Percentiles rank a stretch among this genome's conserved stretches.
phyloP scores from a whole-genome alignment of 1,140 invertebrate genomes.

The Tenebrio molitor region DNA sequence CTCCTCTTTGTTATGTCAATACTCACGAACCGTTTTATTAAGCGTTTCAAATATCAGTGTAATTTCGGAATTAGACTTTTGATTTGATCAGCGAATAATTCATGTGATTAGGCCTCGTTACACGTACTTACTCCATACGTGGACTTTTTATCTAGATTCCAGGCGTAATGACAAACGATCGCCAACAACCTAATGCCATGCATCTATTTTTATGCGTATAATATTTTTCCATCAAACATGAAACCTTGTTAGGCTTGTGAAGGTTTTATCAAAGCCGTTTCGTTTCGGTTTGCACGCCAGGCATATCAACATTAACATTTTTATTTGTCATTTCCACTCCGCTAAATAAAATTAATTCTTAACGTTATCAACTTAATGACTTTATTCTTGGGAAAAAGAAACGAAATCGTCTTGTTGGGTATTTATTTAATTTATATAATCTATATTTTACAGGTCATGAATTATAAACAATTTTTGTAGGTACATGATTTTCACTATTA shows the following conservation, averaged over 20 bases:
- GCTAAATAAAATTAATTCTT: constrained; percentile 18
- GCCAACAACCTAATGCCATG: background rate
- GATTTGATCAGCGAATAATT: constrained; percentile 19
- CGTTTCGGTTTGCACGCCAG: constrained; percentile 10
- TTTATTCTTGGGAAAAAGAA: constrained; percentile 1
- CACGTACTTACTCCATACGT: constrained; percentile 8
- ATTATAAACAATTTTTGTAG: constrained; percentile 48
- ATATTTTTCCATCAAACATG: constrained; percentile 15
- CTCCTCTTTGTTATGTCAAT: no score
- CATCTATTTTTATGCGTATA: constrained; percentile 4
- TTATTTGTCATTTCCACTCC: constrained; percentile 9
- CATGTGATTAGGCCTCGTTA: constrained; percentile 5
- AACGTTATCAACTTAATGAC: constrained; percentile 5
- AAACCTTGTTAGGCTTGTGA: constrained; percentile 23
- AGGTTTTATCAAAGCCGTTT: constrained; percentile 13
- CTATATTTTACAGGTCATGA: constrained; percentile 41
- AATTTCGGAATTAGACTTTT: constrained; percentile 4
- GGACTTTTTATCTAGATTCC: constrained; percentile 15
- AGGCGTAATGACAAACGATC: constrained; percentile 7
- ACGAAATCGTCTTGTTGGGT: background rate
- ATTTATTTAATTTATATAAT: constrained; percentile 36
- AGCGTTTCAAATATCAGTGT: background rate
- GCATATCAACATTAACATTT: constrained; percentile 28
- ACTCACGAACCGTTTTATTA: constrained; percentile 9
- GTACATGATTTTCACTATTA: constrained; percentile 43